These are phyloP conservation scores for Triplophysa bombifrons DNA, from an alignment of 2,797 vertebrate species.

Conservation along the genomic window DNA sequence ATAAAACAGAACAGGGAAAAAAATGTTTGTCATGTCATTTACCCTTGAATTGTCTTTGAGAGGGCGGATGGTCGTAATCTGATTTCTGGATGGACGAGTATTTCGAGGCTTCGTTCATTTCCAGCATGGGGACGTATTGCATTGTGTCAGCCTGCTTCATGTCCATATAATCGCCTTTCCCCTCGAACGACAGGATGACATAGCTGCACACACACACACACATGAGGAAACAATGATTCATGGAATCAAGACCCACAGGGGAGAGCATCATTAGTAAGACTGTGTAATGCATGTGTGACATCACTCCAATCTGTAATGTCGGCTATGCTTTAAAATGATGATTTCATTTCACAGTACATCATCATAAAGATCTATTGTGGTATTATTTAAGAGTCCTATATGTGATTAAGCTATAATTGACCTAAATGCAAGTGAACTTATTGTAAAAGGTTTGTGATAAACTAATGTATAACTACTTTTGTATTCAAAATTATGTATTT, in stretches of 20 bases:
- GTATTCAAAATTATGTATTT: too few relatives aligned
- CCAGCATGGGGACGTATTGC: slow-evolving; percentile 97
- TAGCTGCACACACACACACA: slow-evolving; percentile 78
- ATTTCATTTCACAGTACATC: too few relatives aligned
- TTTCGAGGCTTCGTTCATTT: slow-evolving; percentile 89
- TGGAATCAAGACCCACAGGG: background rate
- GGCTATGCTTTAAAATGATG: too few relatives aligned
- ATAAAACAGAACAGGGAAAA: slow-evolving; percentile 12
- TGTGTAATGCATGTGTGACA: background rate
- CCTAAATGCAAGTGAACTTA: too few relatives aligned
- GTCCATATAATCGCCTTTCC: slow-evolving; percentile 97
- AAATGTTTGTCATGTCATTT: slow-evolving; percentile 52
- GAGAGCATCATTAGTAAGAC: background rate
- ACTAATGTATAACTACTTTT: too few relatives aligned
- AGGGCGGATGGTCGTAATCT: slow-evolving; percentile 91
- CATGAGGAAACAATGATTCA: slow-evolving; percentile 18
- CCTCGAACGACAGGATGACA: slow-evolving; percentile 96
- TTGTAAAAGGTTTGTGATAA: too few relatives aligned
- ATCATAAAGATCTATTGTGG: too few relatives aligned
- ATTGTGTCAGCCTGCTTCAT: slow-evolving; percentile 96
- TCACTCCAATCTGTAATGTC: background rate
- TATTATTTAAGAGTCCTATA: too few relatives aligned
- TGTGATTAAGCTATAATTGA: too few relatives aligned
- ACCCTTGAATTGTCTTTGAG: slow-evolving; percentile 80
- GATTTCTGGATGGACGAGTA: slow-evolving; percentile 91